phyloP scores from a whole-genome alignment of 92 coral and sea anemone species.

The Virgularia gustaviana region DNA sequence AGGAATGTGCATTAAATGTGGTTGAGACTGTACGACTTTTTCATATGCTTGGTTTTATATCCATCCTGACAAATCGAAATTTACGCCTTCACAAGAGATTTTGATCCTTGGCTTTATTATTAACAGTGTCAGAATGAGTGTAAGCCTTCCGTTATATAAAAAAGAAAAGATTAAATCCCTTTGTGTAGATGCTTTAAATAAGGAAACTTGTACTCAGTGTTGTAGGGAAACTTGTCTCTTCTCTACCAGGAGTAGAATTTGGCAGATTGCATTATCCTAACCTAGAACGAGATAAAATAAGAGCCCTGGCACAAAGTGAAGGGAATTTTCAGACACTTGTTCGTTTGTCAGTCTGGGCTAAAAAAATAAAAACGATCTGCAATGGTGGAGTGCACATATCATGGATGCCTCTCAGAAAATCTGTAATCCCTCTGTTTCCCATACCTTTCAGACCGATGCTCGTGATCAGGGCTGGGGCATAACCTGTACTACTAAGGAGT shows the following conservation, averaged over 20 bases:
- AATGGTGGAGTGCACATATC: conserved; percentile 39
- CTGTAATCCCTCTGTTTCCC: conserved; percentile 34
- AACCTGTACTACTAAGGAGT: conserved; percentile 11
- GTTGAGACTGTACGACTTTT: not conserved
- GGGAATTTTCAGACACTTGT: too few species aligned
- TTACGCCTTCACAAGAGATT: not conserved
- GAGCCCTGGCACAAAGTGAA: not conserved
- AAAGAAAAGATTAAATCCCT: too few species aligned
- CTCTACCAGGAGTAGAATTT: not conserved
- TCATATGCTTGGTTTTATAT: not conserved
- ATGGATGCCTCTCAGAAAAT: conserved; percentile 31
- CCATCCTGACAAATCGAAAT: not conserved
- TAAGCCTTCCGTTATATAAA: too few species aligned
- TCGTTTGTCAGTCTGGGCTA: too few species aligned
- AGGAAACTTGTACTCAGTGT: too few species aligned
- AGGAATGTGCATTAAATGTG: not conserved
- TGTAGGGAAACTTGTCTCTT: too few species aligned
- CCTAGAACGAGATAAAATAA: not conserved
- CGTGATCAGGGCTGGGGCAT: conserved; percentile 50
- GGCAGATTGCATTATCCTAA: too few species aligned
- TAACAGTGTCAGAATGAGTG: not conserved
- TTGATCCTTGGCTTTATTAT: too few species aligned
- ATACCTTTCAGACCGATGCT: conserved; percentile 45
- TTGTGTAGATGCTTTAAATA: too few species aligned
- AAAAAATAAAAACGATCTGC: too few species aligned